These are phyloP conservation scores for Periparus ater DNA, from an alignment of 2,797 vertebrate species.

Conservation along the genomic window DNA sequence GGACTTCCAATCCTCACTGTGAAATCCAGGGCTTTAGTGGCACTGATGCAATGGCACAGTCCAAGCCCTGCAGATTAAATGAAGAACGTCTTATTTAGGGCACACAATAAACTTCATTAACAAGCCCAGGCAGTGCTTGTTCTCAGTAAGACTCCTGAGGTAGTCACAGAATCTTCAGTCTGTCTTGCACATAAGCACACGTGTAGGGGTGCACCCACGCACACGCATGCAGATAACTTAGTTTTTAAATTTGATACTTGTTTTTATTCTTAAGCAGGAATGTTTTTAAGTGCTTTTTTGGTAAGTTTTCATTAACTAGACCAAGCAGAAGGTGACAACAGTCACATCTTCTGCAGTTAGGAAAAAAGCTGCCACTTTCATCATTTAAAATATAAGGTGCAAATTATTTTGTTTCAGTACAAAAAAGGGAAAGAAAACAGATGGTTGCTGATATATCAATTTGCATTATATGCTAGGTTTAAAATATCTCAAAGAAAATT, in stretches of 20 bases:
- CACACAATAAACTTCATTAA: background rate
- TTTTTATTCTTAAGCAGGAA: slow-evolving; percentile 9
- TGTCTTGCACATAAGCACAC: background rate
- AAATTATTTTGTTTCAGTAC: background rate
- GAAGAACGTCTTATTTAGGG: background rate
- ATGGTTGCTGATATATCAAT: background rate
- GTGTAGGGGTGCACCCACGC: background rate
- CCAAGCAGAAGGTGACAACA: background rate
- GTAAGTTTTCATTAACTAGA: slow-evolving; percentile 22
- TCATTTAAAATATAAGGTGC: background rate
- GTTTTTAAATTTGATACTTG: background rate
- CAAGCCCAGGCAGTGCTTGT: background rate
- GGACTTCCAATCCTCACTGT: slow-evolving; percentile 29
- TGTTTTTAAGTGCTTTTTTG: slow-evolving; percentile 40
- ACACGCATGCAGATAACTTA: background rate
- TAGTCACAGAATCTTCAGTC: background rate
- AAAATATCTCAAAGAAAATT: slow-evolving; percentile 15
- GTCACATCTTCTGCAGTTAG: background rate
- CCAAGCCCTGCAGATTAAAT: background rate
- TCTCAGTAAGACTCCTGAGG: background rate
- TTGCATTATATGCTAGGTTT: background rate
- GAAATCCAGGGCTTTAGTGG: slow-evolving; percentile 11
- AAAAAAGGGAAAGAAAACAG: slow-evolving; percentile 20
- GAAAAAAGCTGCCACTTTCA: background rate
- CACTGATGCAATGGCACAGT: background rate